These are phyloP conservation scores for Formica aserva DNA, from an alignment of 2,888 invertebrate genomes.

Conservation along the genomic window DNA sequence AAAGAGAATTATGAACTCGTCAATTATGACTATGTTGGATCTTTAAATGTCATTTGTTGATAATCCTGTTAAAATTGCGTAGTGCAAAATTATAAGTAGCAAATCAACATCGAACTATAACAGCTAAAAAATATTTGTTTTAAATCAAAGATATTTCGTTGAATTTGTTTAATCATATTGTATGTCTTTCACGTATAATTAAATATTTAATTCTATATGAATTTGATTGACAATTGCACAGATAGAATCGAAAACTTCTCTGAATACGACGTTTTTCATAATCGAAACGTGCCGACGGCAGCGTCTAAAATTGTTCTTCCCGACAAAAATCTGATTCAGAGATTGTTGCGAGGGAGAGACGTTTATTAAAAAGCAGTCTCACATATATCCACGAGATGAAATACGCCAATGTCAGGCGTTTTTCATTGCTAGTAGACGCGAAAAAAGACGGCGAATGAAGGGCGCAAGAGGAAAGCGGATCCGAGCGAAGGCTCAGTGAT, in stretches of 20 bases:
- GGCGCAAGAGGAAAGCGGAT: slow-evolving; percentile 16
- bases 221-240: slow-evolving; percentile 1
- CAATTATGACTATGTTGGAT: neutral
- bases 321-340: neutral
- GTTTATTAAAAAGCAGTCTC: slow-evolving; percentile 50
- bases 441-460: slow-evolving; percentile 20
- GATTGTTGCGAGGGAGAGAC: slow-evolving; percentile 1
- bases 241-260: neutral
- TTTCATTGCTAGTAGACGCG: slow-evolving; percentile 26
- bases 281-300: neutral
- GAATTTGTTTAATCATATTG: neutral
- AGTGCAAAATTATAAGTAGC: neutral
- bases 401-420: slow-evolving; percentile 36
- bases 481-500: slow-evolving; percentile 1
- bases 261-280: slow-evolving; percentile 1
- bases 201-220: slow-evolving; percentile 37
- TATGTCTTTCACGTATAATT: slow-evolving; percentile 25
- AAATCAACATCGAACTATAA: neutral
- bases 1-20: neutral
- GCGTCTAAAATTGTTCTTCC: slow-evolving; percentile 26
- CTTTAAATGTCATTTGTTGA: neutral
- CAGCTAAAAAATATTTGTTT: neutral
- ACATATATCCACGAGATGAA: slow-evolving; percentile 41
- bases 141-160: neutral
- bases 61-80: neutral